Evolutionary conservation across 2,113 vertebrate species (phyloP).

Genomic region (Microtus montanus): DNA sequence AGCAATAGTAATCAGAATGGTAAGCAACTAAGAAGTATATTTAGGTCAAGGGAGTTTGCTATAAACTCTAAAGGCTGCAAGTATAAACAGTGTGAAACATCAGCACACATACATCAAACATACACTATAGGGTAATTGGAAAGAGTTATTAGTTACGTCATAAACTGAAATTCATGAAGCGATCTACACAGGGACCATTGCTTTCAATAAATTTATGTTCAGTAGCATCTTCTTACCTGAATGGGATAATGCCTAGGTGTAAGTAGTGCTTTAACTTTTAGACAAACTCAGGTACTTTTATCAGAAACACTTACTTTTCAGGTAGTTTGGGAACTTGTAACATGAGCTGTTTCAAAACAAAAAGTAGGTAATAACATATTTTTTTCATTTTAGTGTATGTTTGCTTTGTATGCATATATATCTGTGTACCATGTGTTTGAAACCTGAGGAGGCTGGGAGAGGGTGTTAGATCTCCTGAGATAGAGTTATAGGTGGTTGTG

Average conservation of each 20-base stretch:
- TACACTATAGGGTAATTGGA: constrained; percentile 1
- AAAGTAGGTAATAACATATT: not conserved
- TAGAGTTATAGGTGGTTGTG: not conserved
- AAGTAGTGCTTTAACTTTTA: constrained; percentile 26
- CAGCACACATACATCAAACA: not conserved
- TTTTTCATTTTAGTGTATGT: not conserved
- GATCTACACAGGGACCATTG: not conserved
- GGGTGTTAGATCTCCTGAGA: not conserved
- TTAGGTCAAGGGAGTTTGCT: not conserved
- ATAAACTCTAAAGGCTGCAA: not conserved
- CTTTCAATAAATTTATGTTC: constrained; percentile 23
- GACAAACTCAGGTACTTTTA: not conserved
- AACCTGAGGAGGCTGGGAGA: not conserved
- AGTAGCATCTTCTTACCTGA: not conserved
- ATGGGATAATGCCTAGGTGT: constrained; percentile 1
- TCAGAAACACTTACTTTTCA: not conserved
- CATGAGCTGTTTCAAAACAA: not conserved
- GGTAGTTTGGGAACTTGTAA: not conserved
- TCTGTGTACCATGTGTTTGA: not conserved
- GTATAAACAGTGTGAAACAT: not conserved
- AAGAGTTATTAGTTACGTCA: not conserved
- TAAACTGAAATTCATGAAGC: constrained; percentile 10
- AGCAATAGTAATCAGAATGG: constrained; percentile 91
- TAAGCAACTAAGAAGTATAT: constrained; percentile 76
- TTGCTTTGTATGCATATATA: not conserved